phyloP scores from a whole-genome alignment of 2,113 vertebrate genomes.

The Anoura caudifer region DNA sequence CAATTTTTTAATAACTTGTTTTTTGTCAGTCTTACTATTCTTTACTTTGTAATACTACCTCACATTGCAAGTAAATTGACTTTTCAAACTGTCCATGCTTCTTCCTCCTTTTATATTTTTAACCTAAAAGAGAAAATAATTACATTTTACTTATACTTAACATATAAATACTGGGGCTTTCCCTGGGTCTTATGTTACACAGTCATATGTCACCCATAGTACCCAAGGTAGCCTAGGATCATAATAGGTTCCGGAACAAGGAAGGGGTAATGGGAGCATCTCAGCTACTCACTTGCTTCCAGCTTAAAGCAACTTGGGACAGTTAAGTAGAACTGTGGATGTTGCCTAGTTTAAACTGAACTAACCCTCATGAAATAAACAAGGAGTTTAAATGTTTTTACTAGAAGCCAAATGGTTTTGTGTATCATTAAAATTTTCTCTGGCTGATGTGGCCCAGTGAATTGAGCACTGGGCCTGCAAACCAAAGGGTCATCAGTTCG shows the following conservation, averaged over 20 bases:
- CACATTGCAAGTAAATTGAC: neutral
- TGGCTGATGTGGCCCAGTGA: too few species aligned
- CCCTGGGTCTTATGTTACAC: neutral
- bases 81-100: constrained; percentile 9
- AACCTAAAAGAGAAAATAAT: constrained; percentile 16
- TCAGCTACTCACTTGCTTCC: neutral
- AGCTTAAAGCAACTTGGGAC: neutral
- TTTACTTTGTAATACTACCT: neutral
- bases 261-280: neutral
- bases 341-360: neutral
- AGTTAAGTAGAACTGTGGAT: neutral
- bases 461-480: too few species aligned
- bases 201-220: neutral
- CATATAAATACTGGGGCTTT: neutral
- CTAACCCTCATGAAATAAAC: neutral
- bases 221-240: neutral
- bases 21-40: constrained; percentile 16
- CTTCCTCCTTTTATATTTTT: neutral
- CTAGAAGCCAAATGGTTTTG: neutral
- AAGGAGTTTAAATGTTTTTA: neutral
- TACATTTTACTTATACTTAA: neutral
- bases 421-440: neutral
- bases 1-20: neutral
- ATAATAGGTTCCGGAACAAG: neutral
- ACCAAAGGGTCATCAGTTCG: too few species aligned